Evolutionary conservation across 2,888 invertebrate species (phyloP), one percentile per base, ranked within the genome.

Genomic region (Chrysopilus asiliformis): DNA sequence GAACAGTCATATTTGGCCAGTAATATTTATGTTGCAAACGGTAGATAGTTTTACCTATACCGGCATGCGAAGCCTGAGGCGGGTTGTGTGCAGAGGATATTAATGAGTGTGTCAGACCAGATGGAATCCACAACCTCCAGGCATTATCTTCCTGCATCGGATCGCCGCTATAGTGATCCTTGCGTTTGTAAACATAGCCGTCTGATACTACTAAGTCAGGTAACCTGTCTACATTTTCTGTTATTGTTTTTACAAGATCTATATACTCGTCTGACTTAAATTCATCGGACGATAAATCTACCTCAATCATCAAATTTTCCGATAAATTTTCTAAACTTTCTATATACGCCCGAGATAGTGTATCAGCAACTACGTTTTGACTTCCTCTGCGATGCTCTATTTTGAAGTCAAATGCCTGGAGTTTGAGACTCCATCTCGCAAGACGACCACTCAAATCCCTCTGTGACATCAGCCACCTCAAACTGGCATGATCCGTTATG

Each of bases 371-470:
- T 10, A 46, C 28, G 42, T 50, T 47, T 0, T 33, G 16, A 2
- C 35, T 37, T 1, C 51, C 53, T 20, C 43, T 48, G 4, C 52
- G 38, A 34, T 55, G 51, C 2, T 41, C 38, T 24, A 43, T 35
- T n/a, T 35, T 38, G 29, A 53, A 43, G 14, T 37, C 24, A 44
- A 47, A 41, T 43, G 38, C 46, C 49, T 27, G 27, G n/a, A 27
- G 27, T 14, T 30, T 15, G 13, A 30, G 8, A 14, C 12, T 8
- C 16, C 16, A 55, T 13, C 51, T 34, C 1, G 51, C 49, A 13
- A 55, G 27, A 14, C 49, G 28, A 2, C 49, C 54, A 25, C 43
- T 45, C 1, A 51, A 45, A 16, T 50, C 49, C 29, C 49, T 47
- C 32, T 51, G 37, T 5, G 36, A 39, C 43, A 48, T 38, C 1